Evolutionary conservation across 2,888 invertebrate species (phyloP), one percentile per base, ranked within the genome.

Genomic region (Anagyrus pseudococci): DNA sequence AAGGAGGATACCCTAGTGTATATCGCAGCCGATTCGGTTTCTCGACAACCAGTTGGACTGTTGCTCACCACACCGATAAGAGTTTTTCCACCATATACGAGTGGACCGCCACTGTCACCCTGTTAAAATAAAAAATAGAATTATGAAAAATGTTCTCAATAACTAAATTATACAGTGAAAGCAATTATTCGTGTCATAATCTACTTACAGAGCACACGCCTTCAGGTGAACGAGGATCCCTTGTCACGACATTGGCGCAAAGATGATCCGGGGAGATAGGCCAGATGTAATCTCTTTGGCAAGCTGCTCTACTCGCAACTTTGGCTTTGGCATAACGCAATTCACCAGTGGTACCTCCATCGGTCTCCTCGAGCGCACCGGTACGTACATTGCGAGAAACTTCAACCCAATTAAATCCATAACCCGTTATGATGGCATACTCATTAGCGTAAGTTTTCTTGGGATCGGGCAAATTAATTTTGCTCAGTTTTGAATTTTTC

Each of bases 181-280:
- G 22, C 19, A n/a, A n/a, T n/a, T n/a, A n/a, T n/a, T n/a, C n/a
- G n/a, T n/a, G n/a, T n/a, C n/a, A n/a, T n/a, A n/a, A 8, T 37
- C 2, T 37, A 52, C 62, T 56, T 40, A 62, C 62, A 8, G 49
- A 56, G 37, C 62, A 62, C 25, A 62, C 17, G 7, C 62, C 62
- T 13, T 56, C 56, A 20, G 22, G 49, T 1, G 26, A 25, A 2
- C 1, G 6, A 4, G 13, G 4, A 2, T 23, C 6, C 4, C 40
- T 44, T 6, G 56, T 56, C 25, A 46, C 20, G 10, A 62, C 23
- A 2, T 22, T 17, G n/a, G 33, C 23, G 43, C 33, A 37, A 37
- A 52, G 29, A n/a, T 26, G 19, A 0, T 15, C 23, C 8, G 52
- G 15, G 17, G 22, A 10, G 40, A 62, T 57, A 3, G 3, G 3